phyloP scores from a whole-genome alignment of 2,888 invertebrate species.

The Nomada flava region DNA sequence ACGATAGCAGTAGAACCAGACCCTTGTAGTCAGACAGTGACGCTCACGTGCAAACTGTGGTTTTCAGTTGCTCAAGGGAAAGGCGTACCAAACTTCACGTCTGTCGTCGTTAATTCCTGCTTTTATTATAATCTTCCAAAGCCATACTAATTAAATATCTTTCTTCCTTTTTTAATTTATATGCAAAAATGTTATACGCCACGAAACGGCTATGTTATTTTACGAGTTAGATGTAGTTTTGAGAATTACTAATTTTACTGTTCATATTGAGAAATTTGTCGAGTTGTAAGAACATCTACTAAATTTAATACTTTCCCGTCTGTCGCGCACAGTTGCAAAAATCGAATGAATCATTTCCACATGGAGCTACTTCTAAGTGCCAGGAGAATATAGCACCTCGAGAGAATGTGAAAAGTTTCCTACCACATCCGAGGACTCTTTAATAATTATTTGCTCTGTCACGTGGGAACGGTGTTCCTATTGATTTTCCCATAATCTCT shows the following conservation, averaged over 20 bases:
- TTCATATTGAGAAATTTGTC: too few relatives aligned
- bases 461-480: neutral
- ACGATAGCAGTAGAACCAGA: constrained; percentile 47
- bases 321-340: neutral
- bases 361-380: neutral
- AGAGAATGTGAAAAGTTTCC: constrained; percentile 10
- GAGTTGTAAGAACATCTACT: neutral
- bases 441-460: constrained; percentile 14
- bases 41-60: constrained; percentile 3
- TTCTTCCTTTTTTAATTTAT: too few relatives aligned
- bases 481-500: constrained; percentile 26
- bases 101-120: constrained; percentile 12
- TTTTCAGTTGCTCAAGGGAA: constrained; percentile 16
- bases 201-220: neutral
- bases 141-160: too few relatives aligned
- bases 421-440: neutral
- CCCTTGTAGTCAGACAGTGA: constrained; percentile 41
- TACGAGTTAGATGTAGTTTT: too few relatives aligned
- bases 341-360: neutral
- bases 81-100: constrained; percentile 2
- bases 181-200: neutral
- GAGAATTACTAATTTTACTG: too few relatives aligned
- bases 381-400: neutral
- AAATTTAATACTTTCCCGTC: neutral
- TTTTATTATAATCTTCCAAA: too few relatives aligned